Base-by-base conservation (phyloP, 2,797 vertebrate genomes). In the Peromyscus aztecus region DNA sequence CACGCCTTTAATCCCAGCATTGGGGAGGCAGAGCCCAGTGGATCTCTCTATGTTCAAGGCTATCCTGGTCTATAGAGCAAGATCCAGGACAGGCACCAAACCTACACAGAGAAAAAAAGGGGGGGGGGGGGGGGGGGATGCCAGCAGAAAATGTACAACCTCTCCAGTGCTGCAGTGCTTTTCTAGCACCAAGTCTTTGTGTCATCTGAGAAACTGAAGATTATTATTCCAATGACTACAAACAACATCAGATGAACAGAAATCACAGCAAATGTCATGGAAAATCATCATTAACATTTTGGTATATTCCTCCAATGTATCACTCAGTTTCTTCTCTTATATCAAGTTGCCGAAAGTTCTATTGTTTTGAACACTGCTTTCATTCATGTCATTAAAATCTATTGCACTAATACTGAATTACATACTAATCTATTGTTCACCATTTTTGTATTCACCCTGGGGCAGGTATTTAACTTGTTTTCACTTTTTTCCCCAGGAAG, bases 251-350 rank as follows among this genome's bases (percentile, higher is more conserved):
- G 63, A 91, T 80, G 43, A 89, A 84, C 71, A 57, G 67, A 78
- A 69, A 94, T 19, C 57, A 95, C 4, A 67, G n/a, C 75, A 94
- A 55, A 5, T 34, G 40, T n/a, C 27, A 83, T 5, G 88, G 65
- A 95, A 80, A 93, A 86, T 59, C 55, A 82, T 63, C 69, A 5
- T 63, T 76, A 92, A 67, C 34, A 94, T 67, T 90, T 89, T 80
- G 14, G 31, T 69, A 29, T 84, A 71, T 77, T 88, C 24, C 89
- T 80, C 49, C 86, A 11, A 75, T 63, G 27, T 65, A 77, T 91
- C 80, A 75, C 29, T 89, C 10, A 29, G 29, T 43, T 89, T 93
- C 17, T 91, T 89, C 83, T 91, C 59, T 96, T 82, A 80, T 23
- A 91, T 52, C 49, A 59, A 95, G 29, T 61, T 77, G 24, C 29